Evolutionary conservation across 2,888 invertebrate species (phyloP), one percentile per base, ranked within the genome.

Genomic region (Ormyrus rosae): DNA sequence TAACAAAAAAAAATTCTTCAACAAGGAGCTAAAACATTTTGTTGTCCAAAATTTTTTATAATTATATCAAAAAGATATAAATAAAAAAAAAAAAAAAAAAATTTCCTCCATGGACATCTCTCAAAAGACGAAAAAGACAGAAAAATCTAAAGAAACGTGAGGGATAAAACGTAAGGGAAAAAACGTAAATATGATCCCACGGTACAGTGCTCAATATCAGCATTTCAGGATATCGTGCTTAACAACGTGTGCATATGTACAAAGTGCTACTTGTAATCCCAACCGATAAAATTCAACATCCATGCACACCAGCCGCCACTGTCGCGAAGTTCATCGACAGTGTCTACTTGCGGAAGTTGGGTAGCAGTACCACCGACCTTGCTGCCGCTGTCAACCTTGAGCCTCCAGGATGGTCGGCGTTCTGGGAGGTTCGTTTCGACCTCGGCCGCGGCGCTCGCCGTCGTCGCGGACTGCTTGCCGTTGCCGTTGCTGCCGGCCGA

Each of bases 331-430:
- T 61, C 53, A 34, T 65, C 74, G 72, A 72, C 81, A 60, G 63
- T 48, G n/a, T 67, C 78, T 53, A 79, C 56, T 61, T 63, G 56
- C 13, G 61, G 48, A 55, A 19, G 55, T 53, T 34, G 34, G 34
- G 34, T 34, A 34, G 72, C 72, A 6, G 13, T 55, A 5, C 46
- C 74, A 71, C 65, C 63, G 88, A 97, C 97, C 96, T 97, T 97
- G 93, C 96, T 96, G 91, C 95, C 93, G 91, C 96, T 96, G 93
- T 97, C 97, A 92, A 97, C 95, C 91, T 96, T 94, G 88, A 97
- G 93, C 91, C 97, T 94, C 97, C 97, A 97, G 86, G 97, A 97
- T 61, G 97, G 97, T 89, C 97, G 95, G 86, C 97, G 94, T 91
- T 97, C 97, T 85, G 93, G 93, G 85, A 91, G 88, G 86, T 90